These are phyloP conservation scores for Boulengeromyrus knoepffleri DNA, from an alignment of 2,113 vertebrate genomes.

Conservation along the genomic window DNA sequence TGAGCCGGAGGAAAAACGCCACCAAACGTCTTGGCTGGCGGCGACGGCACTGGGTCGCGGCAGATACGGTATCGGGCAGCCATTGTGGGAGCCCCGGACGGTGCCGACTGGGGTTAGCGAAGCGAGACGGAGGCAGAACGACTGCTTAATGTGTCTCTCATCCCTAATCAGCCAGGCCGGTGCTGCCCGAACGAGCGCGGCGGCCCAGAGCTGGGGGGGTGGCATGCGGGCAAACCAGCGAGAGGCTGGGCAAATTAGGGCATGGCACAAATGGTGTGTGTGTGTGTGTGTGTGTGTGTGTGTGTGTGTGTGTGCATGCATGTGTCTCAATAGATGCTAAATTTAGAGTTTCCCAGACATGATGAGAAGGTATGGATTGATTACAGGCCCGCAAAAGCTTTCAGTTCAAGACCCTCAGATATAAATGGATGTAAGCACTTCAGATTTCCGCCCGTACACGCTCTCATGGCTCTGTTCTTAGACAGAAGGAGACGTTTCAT, in stretches of 20 bases:
- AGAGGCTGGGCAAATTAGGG: constrained; percentile 11
- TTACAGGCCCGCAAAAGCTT: background rate
- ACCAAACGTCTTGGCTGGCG: background rate
- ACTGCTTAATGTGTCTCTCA: constrained; percentile 55
- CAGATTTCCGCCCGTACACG: background rate
- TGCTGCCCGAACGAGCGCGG: constrained; percentile 25
- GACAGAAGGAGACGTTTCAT: background rate
- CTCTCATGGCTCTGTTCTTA: background rate
- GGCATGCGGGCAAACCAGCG: background rate
- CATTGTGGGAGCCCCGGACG: constrained; percentile 49
- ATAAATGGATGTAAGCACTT: background rate
- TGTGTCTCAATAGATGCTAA: background rate
- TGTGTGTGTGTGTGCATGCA: background rate
- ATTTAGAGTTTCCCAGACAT: constrained; percentile 8
- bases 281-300: background rate
- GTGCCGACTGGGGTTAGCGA: constrained; percentile 51
- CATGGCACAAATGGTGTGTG: background rate
- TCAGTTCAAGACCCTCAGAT: background rate
- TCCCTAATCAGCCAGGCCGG: constrained; percentile 63
- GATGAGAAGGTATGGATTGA: constrained; percentile 1
- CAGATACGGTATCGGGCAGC: constrained; percentile 78
- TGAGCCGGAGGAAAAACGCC: background rate
- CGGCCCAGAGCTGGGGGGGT: constrained; percentile 4
- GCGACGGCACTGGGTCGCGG: constrained; percentile 34
- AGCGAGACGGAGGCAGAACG: constrained; percentile 44